Base-by-base conservation (phyloP, 2,113 vertebrate genomes). In the Genyomyrus donnyi region DNA sequence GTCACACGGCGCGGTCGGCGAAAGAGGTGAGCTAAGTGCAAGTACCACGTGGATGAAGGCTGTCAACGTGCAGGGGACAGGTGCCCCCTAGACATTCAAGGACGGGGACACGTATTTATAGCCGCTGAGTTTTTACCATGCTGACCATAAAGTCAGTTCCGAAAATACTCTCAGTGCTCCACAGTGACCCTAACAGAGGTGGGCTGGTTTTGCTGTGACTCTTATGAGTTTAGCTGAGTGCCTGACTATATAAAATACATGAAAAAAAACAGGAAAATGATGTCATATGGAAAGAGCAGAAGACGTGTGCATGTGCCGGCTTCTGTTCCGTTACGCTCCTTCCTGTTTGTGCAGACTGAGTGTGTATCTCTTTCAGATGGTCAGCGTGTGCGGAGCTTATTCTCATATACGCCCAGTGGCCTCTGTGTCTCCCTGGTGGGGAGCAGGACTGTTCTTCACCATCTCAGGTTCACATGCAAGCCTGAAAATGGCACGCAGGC, bases 51-150 rank as follows among this genome's bases (percentile, higher is more conserved):
- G 87, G 35, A 27, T n/a, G 87, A 62, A 46, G 39, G 13, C n/a
- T 19, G 52, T 39, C 85, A 74, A 39, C 8, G 24, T 48, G 70
- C 31, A 74, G 27, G 70, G 31, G 48, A 80, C 88, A 89, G 74
- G 74, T 83, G 88, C 11, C 49, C 50, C 70, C 17, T 21, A 31
- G 88, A n/a, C 49, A 8, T 83, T 21, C 11, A 94, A 91, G 91
- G 90, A 91, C 50, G 58, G 87, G 91, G 87, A 88, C 74, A 89
- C 92, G 77, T 95, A 95, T 95, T 95, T 92, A 93, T 95, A 95
- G 93, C 89, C 92, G 89, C 90, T 91, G 91, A 93, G 91, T 95
- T 95, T 95, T 93, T 93, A 93, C 87, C 85, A 84, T 39, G 56
- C 91, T 56, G 89, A 92, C 94, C 93, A 94, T 90, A 92, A 90